Evolutionary conservation across 1,140 invertebrate genomes (phyloP).

Genomic region (Drosophila albomicans): DNA sequence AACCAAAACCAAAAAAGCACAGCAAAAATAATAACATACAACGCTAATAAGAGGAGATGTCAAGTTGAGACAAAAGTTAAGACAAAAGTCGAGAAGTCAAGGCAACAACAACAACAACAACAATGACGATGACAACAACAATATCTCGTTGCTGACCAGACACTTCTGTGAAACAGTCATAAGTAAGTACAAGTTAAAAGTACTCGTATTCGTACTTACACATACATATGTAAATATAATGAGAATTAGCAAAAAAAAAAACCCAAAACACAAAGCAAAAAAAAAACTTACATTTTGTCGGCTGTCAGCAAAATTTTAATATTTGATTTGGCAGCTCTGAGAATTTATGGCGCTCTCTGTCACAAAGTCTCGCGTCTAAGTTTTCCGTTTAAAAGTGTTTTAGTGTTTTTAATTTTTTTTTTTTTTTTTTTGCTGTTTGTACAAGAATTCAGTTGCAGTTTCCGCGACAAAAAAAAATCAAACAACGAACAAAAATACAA

Average conservation of each 20-base stretch:
- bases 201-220: conserved; percentile 28
- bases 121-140: conserved; percentile 21
- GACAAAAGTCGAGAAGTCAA: conserved; percentile 81
- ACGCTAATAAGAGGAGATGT: conserved; percentile 68
- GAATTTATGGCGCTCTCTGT: conserved; percentile 46
- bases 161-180: conserved; percentile 33
- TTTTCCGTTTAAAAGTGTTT: conserved; percentile 16
- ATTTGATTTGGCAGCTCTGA: conserved; percentile 57
- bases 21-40: not conserved
- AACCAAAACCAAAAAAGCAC: conserved; percentile 48
- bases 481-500: conserved; percentile 13
- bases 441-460: conserved; percentile 11
- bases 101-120: conserved; percentile 44
- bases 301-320: conserved; percentile 61
- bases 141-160: conserved; percentile 39
- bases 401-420: conserved; percentile 12
- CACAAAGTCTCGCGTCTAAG: conserved; percentile 10
- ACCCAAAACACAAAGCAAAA: conserved; percentile 35
- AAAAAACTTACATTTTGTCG: conserved; percentile 67
- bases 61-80: conserved; percentile 75
- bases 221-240: conserved; percentile 48
- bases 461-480: conserved; percentile 3
- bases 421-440: not conserved
- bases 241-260: conserved; percentile 40
- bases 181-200: conserved; percentile 29